Conservation (phyloP, 1,140 invertebrate species). For the Trichonephila inaurata region DNA sequence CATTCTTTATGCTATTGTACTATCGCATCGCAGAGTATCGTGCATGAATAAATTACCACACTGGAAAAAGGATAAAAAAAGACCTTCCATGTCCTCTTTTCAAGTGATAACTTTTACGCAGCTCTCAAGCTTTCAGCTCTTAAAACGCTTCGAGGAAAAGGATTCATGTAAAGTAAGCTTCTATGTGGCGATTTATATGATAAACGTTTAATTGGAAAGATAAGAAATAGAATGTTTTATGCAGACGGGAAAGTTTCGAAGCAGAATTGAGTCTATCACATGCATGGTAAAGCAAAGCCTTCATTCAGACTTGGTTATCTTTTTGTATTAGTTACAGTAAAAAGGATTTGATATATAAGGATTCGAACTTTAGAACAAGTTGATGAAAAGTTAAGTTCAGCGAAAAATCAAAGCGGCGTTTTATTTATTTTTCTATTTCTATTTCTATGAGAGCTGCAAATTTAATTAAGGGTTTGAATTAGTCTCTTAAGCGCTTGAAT, state of each 20-base stretch:
- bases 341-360: too few species aligned
- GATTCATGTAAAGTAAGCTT: neutral
- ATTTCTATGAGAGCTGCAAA: too few species aligned
- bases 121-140: neutral
- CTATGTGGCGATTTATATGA: slow-evolving; percentile 41
- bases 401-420: too few species aligned
- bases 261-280: neutral
- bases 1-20: neutral
- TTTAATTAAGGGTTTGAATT: too few species aligned
- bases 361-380: too few species aligned
- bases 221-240: slow-evolving; percentile 21
- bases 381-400: too few species aligned
- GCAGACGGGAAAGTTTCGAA: neutral
- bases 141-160: neutral
- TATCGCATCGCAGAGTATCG: neutral
- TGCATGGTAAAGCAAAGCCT: neutral
- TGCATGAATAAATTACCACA: slow-evolving; percentile 40
- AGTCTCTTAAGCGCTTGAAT: too few species aligned
- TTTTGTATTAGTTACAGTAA: too few species aligned
- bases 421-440: too few species aligned
- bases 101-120: slow-evolving; percentile 42
- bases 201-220: slow-evolving; percentile 54
- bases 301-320: neutral
- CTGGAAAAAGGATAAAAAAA: neutral
- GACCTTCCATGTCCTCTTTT: neutral